These are phyloP conservation scores for Rhizoglyphus robini DNA, from an alignment of 1,140 invertebrate species.

Conservation along the genomic window DNA sequence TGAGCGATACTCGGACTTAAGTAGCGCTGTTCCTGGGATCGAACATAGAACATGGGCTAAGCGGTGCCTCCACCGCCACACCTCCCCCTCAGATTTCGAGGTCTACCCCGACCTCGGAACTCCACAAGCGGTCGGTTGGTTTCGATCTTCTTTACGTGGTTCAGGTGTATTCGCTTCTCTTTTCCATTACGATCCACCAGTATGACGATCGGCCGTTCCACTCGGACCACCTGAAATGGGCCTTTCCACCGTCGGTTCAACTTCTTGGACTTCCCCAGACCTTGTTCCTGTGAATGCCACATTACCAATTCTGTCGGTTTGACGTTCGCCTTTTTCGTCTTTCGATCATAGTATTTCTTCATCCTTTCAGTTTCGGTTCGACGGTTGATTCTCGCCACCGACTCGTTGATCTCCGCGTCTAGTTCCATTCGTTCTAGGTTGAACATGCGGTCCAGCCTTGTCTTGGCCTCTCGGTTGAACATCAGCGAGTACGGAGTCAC, in stretches of 20 bases:
- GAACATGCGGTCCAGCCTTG: no score
- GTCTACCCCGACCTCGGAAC: background rate
- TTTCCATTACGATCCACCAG: background rate
- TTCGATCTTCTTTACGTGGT: background rate
- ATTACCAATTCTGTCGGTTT: background rate
- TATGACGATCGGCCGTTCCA: background rate
- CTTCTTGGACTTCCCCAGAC: background rate
- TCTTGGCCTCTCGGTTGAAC: no score
- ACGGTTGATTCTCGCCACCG: background rate
- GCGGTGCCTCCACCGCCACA: no score
- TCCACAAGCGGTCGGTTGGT: background rate
- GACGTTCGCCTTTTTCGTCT: background rate
- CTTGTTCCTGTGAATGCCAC: background rate
- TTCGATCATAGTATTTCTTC: background rate
- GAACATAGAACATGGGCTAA: no score
- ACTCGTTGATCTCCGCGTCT: background rate
- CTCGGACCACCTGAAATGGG: background rate
- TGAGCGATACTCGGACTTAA: no score
- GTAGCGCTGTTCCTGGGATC: no score
- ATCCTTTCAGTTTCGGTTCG: background rate
- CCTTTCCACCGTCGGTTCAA: background rate
- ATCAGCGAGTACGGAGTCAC: no score
- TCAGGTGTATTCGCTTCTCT: background rate
- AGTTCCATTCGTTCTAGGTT: background rate
- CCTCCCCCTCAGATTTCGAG: background rate